phyloP scores from a whole-genome alignment of 2,797 vertebrate genomes.

The Phoebastria nigripes region DNA sequence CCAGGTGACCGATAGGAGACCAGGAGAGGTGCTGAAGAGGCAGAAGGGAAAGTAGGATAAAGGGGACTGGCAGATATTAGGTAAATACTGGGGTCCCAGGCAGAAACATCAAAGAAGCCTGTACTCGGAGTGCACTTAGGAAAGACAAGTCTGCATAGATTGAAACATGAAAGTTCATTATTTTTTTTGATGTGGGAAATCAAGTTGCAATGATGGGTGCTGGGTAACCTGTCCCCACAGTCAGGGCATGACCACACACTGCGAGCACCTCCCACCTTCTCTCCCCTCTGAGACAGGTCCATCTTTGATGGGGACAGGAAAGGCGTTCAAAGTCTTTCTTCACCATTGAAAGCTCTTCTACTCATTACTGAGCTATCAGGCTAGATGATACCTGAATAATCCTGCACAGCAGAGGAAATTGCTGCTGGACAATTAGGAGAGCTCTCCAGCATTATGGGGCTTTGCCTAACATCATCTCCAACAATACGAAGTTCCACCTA shows the following conservation, averaged over 20 bases:
- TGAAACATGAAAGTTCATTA: neutral
- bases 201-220: neutral
- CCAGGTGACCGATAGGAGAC: fast-evolving
- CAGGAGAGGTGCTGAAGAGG: neutral
- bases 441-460: neutral
- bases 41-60: neutral
- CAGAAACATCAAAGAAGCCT: neutral
- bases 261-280: neutral
- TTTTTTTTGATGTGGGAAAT: neutral
- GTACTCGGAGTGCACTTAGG: neutral
- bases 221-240: neutral
- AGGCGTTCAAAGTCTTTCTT: neutral
- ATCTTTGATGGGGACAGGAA: neutral
- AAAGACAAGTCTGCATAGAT: neutral
- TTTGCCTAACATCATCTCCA: neutral
- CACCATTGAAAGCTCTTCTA: neutral
- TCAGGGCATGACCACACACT: neutral
- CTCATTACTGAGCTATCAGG: neutral
- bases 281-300: neutral
- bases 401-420: neutral
- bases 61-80: neutral
- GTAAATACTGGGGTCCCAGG: neutral
- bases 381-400: neutral
- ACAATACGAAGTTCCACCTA: neutral
- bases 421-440: neutral